phyloP scores from a whole-genome alignment of 2,113 vertebrate species.

The Lepisosteus osseus region DNA sequence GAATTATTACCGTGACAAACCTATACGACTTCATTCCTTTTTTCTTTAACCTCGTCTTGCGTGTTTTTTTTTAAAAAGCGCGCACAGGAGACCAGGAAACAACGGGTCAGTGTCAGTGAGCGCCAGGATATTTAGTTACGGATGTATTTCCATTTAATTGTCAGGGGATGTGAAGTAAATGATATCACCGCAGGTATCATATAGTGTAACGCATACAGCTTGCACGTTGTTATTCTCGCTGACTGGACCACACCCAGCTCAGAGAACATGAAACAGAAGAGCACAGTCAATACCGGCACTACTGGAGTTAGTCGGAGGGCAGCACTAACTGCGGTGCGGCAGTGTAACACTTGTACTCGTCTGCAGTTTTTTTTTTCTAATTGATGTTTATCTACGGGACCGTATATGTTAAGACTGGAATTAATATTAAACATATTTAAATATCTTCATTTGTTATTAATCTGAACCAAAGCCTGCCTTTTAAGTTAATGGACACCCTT shows the following conservation, averaged over 20 bases:
- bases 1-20: too few relatives aligned
- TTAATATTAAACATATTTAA: conserved; percentile 24
- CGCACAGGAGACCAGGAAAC: too few relatives aligned
- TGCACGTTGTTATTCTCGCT: conserved; percentile 56
- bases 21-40: too few relatives aligned
- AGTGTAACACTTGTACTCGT: too few relatives aligned
- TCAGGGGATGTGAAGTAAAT: conserved; percentile 58
- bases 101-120: conserved; percentile 22
- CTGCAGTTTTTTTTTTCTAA: too few relatives aligned
- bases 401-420: neutral
- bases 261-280: conserved; percentile 61
- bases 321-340: conserved; percentile 9
- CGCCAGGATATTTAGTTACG: conserved; percentile 61
- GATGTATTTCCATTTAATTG: conserved; percentile 66
- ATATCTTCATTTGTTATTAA: conserved; percentile 30
- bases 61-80: too few relatives aligned
- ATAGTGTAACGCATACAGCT: conserved; percentile 47
- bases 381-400: too few relatives aligned
- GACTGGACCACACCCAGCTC: conserved; percentile 60
- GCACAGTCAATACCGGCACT: conserved; percentile 61
- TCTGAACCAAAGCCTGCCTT: conserved; percentile 29
- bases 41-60: too few relatives aligned
- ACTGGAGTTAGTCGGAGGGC: conserved; percentile 54
- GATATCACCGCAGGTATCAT: conserved; percentile 65
- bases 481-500: conserved; percentile 68